A percentile compares a stretch with the other conserved stretches of the same genome.
These are phyloP conservation scores for Camponotus vicinus DNA, from an alignment of 1,140 invertebrate genomes.

Conservation along the genomic window DNA sequence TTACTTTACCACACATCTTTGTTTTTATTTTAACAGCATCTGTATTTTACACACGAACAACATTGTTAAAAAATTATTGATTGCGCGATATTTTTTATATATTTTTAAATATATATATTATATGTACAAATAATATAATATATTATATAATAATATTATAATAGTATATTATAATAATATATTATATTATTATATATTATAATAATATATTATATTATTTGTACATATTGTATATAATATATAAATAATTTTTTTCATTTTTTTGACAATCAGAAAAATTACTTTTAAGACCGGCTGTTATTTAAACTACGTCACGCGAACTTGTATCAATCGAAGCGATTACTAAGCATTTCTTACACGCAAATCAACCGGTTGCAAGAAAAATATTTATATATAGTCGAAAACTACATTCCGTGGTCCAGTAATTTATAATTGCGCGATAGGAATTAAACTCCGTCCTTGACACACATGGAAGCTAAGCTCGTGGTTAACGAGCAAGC, in stretches of 20 bases:
- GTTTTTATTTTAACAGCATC: not conserved
- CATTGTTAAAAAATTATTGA: not conserved
- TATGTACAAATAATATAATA: too few species aligned
- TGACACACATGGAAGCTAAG: constrained; percentile 19
- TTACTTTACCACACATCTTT: not conserved
- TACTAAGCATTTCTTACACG: constrained; percentile 7
- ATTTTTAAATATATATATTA: too few species aligned
- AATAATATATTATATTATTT: too few species aligned
- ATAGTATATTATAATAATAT: too few species aligned
- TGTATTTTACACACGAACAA: not conserved
- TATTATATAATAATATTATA: too few species aligned
- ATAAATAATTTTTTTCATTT: constrained; percentile 5
- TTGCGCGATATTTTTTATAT: not conserved
- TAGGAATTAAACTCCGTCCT: constrained; percentile 30
- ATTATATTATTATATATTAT: too few species aligned
- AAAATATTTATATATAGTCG: constrained; percentile 7
- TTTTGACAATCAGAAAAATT: not conserved
- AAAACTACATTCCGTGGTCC: constrained; percentile 30
- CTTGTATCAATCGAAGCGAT: constrained; percentile 17
- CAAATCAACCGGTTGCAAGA: constrained; percentile 18
- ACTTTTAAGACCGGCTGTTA: not conserved
- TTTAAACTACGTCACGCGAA: not conserved
- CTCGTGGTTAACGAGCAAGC: constrained; percentile 18
- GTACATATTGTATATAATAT: too few species aligned
- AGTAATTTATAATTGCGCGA: constrained; percentile 29